Evolutionary conservation across 2,797 vertebrate genomes (phyloP).

Genomic region (Dicrostonyx torquatus): DNA sequence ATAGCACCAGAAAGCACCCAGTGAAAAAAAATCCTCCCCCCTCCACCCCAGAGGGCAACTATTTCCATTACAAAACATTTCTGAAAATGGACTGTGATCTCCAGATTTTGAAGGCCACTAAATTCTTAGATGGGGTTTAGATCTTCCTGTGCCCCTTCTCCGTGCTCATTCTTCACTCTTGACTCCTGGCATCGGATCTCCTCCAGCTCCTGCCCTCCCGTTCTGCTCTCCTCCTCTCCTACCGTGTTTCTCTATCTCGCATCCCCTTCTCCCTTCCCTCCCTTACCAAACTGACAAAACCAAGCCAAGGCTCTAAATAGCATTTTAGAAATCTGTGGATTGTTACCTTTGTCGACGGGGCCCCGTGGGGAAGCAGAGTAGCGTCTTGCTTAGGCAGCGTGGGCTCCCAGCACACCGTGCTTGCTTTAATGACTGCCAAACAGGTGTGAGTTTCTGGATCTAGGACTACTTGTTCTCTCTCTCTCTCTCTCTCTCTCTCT

Average conservation of each 20-base stretch:
- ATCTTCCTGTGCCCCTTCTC: not conserved
- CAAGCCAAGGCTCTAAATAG: slow-evolving; percentile 24
- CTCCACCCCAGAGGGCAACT: not conserved
- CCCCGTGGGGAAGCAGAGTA: rapidly evolving
- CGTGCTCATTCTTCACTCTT: not conserved
- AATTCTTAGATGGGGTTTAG: not conserved
- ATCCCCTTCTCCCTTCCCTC: not conserved
- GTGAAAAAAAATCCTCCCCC: not conserved
- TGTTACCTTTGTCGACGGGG: slow-evolving; percentile 36
- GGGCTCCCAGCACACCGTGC: not conserved
- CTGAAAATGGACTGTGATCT: not conserved
- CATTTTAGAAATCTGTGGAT: slow-evolving; percentile 27
- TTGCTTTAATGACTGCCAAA: not conserved
- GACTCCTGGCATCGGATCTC: not conserved
- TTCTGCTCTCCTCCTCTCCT: not conserved
- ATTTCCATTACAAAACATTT: not conserved
- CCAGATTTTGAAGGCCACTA: not conserved
- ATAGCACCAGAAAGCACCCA: not conserved
- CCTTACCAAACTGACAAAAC: not conserved
- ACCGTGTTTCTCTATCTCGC: not conserved
- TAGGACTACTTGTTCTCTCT: not conserved
- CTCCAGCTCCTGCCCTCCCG: not conserved
- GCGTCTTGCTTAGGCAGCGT: not conserved
- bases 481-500: not conserved
- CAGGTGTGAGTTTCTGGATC: slow-evolving; percentile 39